These are phyloP conservation scores for Loris lydekkerianus DNA, from an alignment of 2,797 vertebrate species.

Conservation along the genomic window DNA sequence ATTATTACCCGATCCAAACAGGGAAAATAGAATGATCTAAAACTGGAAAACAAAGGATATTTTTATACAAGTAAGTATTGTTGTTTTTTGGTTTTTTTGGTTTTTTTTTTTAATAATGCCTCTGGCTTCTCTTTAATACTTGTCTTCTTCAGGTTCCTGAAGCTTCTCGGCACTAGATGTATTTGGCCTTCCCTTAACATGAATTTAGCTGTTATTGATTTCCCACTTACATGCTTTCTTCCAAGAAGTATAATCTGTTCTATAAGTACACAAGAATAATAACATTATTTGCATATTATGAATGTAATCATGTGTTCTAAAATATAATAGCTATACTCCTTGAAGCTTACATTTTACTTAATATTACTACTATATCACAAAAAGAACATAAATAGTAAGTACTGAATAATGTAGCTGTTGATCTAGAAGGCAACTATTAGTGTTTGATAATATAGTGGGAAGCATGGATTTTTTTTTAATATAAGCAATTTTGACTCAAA, in stretches of 20 bases:
- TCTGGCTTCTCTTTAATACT: background rate
- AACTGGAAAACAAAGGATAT: background rate
- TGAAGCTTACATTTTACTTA: background rate
- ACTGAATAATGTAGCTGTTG: background rate
- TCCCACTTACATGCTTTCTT: background rate
- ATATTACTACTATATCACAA: background rate
- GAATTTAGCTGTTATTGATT: background rate
- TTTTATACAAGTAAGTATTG: background rate
- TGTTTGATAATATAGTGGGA: conserved; percentile 23
- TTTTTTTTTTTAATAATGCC: background rate
- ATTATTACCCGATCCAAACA: background rate
- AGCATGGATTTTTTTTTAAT: background rate
- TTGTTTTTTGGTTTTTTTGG: background rate
- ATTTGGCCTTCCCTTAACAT: background rate
- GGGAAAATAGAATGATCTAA: background rate
- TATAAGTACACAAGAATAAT: background rate
- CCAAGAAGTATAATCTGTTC: background rate
- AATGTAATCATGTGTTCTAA: background rate
- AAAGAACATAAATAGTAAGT: background rate
- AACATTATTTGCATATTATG: background rate
- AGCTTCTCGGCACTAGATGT: background rate
- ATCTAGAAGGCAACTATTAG: background rate
- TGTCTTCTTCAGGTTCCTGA: background rate
- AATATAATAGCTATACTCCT: background rate
- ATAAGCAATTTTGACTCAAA: background rate